Evolutionary conservation across 2,888 invertebrate genomes (phyloP), one percentile per base, ranked within the genome.

Genomic region (Hirtodrosophila confusa): DNA sequence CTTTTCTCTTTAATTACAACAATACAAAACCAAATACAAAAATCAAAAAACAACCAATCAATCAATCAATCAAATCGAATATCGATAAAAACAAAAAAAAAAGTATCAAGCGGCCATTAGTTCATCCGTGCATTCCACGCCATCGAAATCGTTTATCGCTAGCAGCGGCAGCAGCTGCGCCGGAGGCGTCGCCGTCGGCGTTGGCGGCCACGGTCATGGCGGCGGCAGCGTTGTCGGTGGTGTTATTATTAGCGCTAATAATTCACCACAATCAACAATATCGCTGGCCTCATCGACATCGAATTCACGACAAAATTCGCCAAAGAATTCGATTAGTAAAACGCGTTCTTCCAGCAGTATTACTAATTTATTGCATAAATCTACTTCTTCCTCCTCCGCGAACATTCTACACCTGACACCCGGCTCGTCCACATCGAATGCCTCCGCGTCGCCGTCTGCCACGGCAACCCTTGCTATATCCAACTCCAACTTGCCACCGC

Each of bases 91-190:
- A 27, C 3, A 27, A 51, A 47, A 65, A 71, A 56, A 57, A 74
- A 95, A 97, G 97, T 97, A 97, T 93, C 96, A 97, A 90, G 96
- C 96, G 93, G 97, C 97, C 88, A 95, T 97, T 91, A 94, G 93
- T 85, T 94, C 93, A 88, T 93, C 94, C 78, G 93, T 92, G 84
- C 94, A 94, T 91, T 94, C 94, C 90, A 94, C 94, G 79, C 94
- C 94, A 64, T 94, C 94, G 84, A 94, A 94, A 90, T 94, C 94
- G 72, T 94, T 94, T 92, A 92, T 93, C 71, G 88, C 75, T 67
- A 82, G 65, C 70, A 62, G 72, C 72, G 58, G 75, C 65, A 39
- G 75, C 51, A 43, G 51, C 65, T 49, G 58, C 65, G 48, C 48
- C 62, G 73, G 75, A 35, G 62, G 65, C 62, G 67, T 69, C 57